A percentile compares a stretch with the other conserved stretches of the same genome.
Conservation (phyloP, 2,888 invertebrate genomes). For the Xestia rhomboidea region DNA sequence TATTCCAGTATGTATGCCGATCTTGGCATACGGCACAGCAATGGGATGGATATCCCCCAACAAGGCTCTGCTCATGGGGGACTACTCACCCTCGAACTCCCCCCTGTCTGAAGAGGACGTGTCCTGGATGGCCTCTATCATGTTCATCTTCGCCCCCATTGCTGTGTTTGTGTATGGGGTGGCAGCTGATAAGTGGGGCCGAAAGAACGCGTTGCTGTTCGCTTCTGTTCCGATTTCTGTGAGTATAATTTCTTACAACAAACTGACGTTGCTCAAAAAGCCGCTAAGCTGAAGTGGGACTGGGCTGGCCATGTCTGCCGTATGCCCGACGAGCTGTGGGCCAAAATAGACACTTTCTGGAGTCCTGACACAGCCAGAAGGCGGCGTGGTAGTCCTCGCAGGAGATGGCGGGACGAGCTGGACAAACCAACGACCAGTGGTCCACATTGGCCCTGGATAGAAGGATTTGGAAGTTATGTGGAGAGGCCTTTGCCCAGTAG, state of each 20-base stretch:
- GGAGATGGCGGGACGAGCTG: too few relatives aligned
- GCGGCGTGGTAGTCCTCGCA: too few relatives aligned
- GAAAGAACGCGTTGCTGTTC: slow-evolving; percentile 86
- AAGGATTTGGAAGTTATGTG: too few relatives aligned
- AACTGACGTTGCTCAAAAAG: too few relatives aligned
- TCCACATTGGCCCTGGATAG: too few relatives aligned
- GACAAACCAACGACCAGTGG: too few relatives aligned
- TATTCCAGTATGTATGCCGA: slow-evolving; percentile 89
- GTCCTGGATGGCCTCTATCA: slow-evolving; percentile 91
- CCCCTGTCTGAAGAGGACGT: slow-evolving; percentile 86
- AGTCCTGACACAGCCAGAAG: too few relatives aligned
- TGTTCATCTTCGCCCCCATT: slow-evolving; percentile 90
- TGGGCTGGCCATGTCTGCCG: too few relatives aligned
- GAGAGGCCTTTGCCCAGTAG: too few relatives aligned
- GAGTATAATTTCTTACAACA: slow-evolving; percentile 60
- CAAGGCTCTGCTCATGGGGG: slow-evolving; percentile 86
- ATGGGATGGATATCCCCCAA: slow-evolving; percentile 91
- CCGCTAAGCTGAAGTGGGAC: too few relatives aligned
- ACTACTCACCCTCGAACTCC: slow-evolving; percentile 78
- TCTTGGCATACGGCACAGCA: slow-evolving; percentile 89
- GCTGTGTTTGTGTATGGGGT: slow-evolving; percentile 90
- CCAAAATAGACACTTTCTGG: too few relatives aligned
- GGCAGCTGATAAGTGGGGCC: slow-evolving; percentile 87
- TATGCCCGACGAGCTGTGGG: too few relatives aligned
- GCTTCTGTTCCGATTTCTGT: slow-evolving; percentile 84